Evolutionary conservation across 1,140 invertebrate species (phyloP).

Genomic region (Mizuhopecten yessoensis): DNA sequence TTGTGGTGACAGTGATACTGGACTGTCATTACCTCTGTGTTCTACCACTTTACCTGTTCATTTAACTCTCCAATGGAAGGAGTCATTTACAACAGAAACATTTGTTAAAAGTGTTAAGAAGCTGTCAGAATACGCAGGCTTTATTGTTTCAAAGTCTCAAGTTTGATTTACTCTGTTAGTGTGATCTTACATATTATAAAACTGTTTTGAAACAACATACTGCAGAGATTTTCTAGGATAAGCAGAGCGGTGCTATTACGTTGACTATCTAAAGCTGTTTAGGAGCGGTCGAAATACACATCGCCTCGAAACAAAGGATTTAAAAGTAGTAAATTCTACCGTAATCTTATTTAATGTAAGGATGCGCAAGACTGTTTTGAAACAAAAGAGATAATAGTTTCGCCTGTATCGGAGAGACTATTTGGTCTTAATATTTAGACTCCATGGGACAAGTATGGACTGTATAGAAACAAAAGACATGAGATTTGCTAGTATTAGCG

Average conservation of each 20-base stretch:
- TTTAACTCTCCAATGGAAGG: neutral
- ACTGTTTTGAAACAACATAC: neutral
- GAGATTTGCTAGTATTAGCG: too few species aligned
- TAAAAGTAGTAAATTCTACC: neutral
- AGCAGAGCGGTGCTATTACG: neutral
- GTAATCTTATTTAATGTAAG: neutral
- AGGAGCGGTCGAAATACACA: neutral
- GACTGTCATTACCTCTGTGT: too few species aligned
- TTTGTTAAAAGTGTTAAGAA: neutral
- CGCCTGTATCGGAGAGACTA: neutral
- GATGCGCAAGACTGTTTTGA: neutral
- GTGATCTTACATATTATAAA: neutral
- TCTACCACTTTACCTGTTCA: neutral
- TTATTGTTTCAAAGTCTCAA: neutral
- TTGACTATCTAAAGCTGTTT: conserved; percentile 15
- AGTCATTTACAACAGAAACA: neutral
- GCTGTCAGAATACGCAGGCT: neutral
- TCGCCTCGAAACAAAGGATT: neutral
- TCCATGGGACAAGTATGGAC: neutral
- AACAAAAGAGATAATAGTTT: neutral
- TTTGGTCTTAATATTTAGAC: neutral
- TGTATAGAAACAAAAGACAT: neutral
- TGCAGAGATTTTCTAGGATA: neutral
- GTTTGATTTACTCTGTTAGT: neutral
- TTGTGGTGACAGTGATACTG: too few species aligned